Conservation (phyloP, 2,797 vertebrate species). For the Urophycis tenuis region DNA sequence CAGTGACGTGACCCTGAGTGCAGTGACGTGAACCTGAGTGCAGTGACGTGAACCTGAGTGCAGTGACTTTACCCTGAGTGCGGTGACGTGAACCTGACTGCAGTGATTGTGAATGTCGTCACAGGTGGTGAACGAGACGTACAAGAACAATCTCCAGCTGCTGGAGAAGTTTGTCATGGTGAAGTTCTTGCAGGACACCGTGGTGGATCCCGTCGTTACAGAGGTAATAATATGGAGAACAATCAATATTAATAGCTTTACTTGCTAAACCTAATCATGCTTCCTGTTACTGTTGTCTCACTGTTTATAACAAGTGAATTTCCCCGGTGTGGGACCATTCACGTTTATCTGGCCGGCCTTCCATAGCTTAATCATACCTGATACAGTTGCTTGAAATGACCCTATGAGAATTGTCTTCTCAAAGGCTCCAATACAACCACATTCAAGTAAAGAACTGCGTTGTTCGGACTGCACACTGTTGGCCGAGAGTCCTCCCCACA, state of each 20-base stretch:
- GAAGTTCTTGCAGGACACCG: conserved; percentile 85
- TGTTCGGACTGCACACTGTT: too few species aligned
- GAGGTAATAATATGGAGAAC: conserved; percentile 81
- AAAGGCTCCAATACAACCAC: background rate
- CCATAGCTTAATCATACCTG: background rate
- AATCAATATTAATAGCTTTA: too few species aligned
- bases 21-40: background rate
- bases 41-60: too few species aligned
- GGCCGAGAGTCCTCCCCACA: background rate
- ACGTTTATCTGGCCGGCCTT: too few species aligned
- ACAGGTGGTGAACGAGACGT: conserved; percentile 81
- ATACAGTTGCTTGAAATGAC: background rate
- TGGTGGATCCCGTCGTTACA: conserved; percentile 83
- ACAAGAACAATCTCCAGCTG: conserved; percentile 89
- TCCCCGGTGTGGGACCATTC: background rate
- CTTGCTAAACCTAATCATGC: too few species aligned
- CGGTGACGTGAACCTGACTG: too few species aligned
- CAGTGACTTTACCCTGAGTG: too few species aligned
- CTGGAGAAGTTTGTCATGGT: conserved; percentile 94
- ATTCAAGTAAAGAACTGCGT: background rate
- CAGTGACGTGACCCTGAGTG: background rate
- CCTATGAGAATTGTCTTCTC: background rate
- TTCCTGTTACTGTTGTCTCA: too few species aligned
- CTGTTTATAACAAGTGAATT: too few species aligned
- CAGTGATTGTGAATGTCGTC: background rate